These are phyloP conservation scores for Drosophila stalkeri DNA, from an alignment of 2,888 invertebrate genomes.

Conservation along the genomic window DNA sequence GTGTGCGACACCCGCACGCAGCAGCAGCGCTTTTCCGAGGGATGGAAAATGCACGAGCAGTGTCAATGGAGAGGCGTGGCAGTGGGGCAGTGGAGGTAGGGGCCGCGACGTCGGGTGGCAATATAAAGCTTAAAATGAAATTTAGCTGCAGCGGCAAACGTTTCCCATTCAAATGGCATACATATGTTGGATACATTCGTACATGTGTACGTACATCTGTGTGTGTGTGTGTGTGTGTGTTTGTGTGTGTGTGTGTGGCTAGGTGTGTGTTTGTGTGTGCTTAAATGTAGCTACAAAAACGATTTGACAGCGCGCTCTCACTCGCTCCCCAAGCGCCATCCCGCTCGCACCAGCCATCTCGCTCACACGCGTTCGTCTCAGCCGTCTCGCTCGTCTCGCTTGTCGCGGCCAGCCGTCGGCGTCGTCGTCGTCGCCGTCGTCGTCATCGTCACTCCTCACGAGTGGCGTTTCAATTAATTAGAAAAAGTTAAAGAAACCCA, in stretches of 20 bases:
- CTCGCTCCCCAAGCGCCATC: constrained; percentile 14
- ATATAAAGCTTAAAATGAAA: constrained; percentile 63
- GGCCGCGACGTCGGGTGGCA: constrained; percentile 36
- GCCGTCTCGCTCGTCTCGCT: constrained; percentile 20
- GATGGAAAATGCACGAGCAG: constrained; percentile 13
- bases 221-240: constrained; percentile 3
- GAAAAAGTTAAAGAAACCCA: constrained; percentile 78
- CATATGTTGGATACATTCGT: constrained; percentile 57
- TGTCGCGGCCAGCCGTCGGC: constrained; percentile 46
- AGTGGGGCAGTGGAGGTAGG: background rate
- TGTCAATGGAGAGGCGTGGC: background rate
- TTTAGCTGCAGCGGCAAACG: constrained; percentile 49
- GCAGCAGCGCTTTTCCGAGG: constrained; percentile 13
- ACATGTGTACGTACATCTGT: constrained; percentile 30
- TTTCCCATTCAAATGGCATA: constrained; percentile 60
- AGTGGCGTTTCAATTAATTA: constrained; percentile 82
- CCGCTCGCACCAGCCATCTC: constrained; percentile 16
- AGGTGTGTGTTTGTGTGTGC: constrained; percentile 26
- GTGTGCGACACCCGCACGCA: constrained; percentile 61
- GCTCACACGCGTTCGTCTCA: constrained; percentile 10
- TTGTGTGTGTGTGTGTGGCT: constrained; percentile 9
- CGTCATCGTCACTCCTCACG: constrained; percentile 68
- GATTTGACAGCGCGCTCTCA: constrained; percentile 43
- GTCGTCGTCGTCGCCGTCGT: constrained; percentile 41
- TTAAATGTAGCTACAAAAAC: constrained; percentile 59